Base-by-base conservation (phyloP, 2,888 invertebrate genomes). In the Anaspis maculata region DNA sequence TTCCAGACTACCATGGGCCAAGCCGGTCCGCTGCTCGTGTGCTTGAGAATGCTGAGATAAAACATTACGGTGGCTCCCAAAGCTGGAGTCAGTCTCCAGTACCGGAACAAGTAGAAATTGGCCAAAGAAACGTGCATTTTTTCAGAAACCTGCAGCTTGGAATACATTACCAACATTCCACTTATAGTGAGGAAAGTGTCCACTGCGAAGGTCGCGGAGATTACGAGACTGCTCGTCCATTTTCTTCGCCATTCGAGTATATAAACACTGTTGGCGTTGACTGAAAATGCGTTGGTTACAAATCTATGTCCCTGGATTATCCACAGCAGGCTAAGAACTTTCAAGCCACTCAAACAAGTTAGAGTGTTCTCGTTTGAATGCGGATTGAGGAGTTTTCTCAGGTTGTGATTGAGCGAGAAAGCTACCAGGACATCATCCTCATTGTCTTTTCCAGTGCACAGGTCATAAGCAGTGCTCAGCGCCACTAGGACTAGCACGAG, bases 271-370 rank as follows among this genome's bases (percentile, higher is more conserved):
- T 29, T 29, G 3, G 3, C 19, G 13, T 12, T 29, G 6, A 19
- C 16, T 9, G 13, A 9, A 19, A 29, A 29, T 3, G 5, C 1
- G 19, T 29, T 29, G 6, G 4, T 10, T 1, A 29, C 5, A 29
- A 16, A 29, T 29, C 29, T 19, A 19, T 29, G 29, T 21, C 29
- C 29, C n/a, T 21, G 22, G 13, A 29, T 9, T 11, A 29, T 13
- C 29, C 21, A 19, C 3, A 29, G 19, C 9, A 29, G 15, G 22
- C 29, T 12, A 12, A 29, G 13, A 13, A 21, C 22, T 29, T 21
- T 19, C 11, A 29, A 11, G 2, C 29, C 29, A 21, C 13, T 6
- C 4, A 29, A 5, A 19, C 29, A 29, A 29, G 3, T 16, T 6
- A 29, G n/a, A 12, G 7, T 21, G 3, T 12, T 13, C 7, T 19